phyloP scores from a whole-genome alignment of 2,888 invertebrate species.

The Drosophila meridionalis region DNA sequence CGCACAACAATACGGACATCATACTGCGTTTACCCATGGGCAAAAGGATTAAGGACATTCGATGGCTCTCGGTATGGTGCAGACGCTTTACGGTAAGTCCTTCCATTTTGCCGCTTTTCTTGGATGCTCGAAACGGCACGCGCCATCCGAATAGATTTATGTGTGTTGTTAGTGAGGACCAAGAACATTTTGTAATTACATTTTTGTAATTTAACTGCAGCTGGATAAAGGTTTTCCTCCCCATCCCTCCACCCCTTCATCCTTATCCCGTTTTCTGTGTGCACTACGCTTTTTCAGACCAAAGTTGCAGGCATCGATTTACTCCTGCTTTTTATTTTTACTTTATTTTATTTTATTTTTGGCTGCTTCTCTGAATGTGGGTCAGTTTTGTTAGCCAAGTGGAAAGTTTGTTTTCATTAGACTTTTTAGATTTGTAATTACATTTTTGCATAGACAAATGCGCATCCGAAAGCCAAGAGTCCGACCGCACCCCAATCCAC shows the following conservation, averaged over 20 bases:
- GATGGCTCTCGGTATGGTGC: conserved; percentile 97
- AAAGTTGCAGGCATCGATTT: conserved; percentile 44
- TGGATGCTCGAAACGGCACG: conserved; percentile 57
- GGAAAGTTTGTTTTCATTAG: conserved; percentile 55
- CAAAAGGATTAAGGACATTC: conserved; percentile 93
- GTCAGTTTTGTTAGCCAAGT: conserved; percentile 52
- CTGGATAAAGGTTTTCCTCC: conserved; percentile 26
- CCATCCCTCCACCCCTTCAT: too few relatives aligned
- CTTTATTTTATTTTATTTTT: neutral
- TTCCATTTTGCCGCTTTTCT: conserved; percentile 31
- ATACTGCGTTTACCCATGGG: conserved; percentile 93
- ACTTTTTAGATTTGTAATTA: conserved; percentile 63
- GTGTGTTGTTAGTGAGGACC: conserved; percentile 30
- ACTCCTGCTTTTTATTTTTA: conserved; percentile 15
- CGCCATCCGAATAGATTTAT: conserved; percentile 65
- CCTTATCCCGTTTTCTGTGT: conserved; percentile 1
- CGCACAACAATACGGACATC: conserved; percentile 92
- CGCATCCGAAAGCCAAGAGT: conserved; percentile 19
- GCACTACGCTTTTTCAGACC: conserved; percentile 18
- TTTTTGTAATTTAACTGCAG: conserved; percentile 69
- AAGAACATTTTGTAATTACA: conserved; percentile 70
- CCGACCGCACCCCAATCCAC: conserved; percentile 42
- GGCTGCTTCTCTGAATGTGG: conserved; percentile 41
- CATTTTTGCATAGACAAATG: conserved; percentile 53
- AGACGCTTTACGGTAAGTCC: conserved; percentile 93